These are phyloP conservation scores for Lasiurus borealis DNA, from an alignment of 2,113 vertebrate species.

Conservation along the genomic window DNA sequence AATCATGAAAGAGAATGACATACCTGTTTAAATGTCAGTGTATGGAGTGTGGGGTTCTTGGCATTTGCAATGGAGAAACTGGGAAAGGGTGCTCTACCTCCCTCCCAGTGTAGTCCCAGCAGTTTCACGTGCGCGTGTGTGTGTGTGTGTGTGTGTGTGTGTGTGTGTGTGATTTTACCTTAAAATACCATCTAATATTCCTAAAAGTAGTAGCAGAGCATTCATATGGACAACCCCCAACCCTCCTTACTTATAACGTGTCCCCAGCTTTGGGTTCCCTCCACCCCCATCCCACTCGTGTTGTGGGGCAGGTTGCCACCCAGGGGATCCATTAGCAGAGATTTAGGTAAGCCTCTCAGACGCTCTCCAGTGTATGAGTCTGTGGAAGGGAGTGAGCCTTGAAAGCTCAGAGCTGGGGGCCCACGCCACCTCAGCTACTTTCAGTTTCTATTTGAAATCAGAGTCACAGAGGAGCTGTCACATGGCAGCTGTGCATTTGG, in stretches of 20 bases:
- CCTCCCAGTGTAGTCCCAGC: neutral
- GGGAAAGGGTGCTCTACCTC: neutral
- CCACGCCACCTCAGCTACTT: constrained; percentile 82
- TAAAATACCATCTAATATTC: neutral
- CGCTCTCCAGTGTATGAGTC: neutral
- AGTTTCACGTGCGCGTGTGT: neutral
- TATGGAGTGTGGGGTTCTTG: constrained; percentile 34
- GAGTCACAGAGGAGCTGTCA: constrained; percentile 86
- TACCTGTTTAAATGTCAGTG: constrained; percentile 2
- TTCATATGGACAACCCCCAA: neutral
- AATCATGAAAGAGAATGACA: neutral
- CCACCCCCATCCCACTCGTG: too few relatives aligned
- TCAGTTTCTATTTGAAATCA: constrained; percentile 85
- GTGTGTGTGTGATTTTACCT: neutral
- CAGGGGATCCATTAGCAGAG: accelerated
- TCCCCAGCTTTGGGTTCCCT: neutral
- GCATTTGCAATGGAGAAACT: constrained; percentile 51
- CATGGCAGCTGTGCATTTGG: constrained; percentile 86
- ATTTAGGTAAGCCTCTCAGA: neutral
- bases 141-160: too few relatives aligned
- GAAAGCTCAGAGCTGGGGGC: constrained; percentile 63
- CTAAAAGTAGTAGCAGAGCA: neutral
- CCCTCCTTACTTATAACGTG: neutral
- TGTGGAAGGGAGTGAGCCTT: neutral
- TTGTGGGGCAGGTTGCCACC: neutral